These are phyloP conservation scores for Campoletis raptor DNA, from an alignment of 2,888 invertebrate species.

Conservation along the genomic window DNA sequence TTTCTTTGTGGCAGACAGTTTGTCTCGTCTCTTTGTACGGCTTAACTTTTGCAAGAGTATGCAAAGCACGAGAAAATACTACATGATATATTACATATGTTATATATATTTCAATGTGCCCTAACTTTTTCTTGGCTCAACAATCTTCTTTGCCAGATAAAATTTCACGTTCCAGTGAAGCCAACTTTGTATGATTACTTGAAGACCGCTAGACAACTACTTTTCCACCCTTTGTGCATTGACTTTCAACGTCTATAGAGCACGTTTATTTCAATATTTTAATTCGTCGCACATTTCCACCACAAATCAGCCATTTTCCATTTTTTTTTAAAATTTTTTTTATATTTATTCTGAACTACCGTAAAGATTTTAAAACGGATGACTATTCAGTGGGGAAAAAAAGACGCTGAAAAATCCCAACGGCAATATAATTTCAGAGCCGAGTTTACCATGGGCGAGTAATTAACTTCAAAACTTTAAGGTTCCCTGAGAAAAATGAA, in stretches of 20 bases:
- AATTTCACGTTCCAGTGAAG: not conserved
- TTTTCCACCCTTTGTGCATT: not conserved
- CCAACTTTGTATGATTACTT: not conserved
- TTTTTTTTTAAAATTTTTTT: not conserved
- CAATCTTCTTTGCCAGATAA: not conserved
- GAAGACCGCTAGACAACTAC: not conserved
- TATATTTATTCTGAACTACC: not conserved
- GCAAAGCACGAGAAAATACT: not conserved
- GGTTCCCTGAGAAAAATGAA: not conserved
- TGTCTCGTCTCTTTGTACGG: slow-evolving; percentile 18
- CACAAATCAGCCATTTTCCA: not conserved
- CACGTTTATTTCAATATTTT: not conserved
- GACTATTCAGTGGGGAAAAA: not conserved
- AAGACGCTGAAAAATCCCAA: not conserved
- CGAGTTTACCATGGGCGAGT: not conserved
- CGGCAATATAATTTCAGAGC: not conserved
- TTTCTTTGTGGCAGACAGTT: slow-evolving; percentile 8
- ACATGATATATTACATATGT: not conserved
- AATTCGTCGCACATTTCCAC: not conserved
- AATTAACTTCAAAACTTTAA: slow-evolving; percentile 37
- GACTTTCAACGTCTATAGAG: not conserved
- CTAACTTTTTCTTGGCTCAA: not conserved
- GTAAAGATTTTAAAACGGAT: not conserved
- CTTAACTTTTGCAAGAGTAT: slow-evolving; percentile 1
- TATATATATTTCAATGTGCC: not conserved